Evolutionary conservation across 2,888 invertebrate genomes (phyloP), one percentile per base, ranked within the genome.

Genomic region (Meta bourneti): DNA sequence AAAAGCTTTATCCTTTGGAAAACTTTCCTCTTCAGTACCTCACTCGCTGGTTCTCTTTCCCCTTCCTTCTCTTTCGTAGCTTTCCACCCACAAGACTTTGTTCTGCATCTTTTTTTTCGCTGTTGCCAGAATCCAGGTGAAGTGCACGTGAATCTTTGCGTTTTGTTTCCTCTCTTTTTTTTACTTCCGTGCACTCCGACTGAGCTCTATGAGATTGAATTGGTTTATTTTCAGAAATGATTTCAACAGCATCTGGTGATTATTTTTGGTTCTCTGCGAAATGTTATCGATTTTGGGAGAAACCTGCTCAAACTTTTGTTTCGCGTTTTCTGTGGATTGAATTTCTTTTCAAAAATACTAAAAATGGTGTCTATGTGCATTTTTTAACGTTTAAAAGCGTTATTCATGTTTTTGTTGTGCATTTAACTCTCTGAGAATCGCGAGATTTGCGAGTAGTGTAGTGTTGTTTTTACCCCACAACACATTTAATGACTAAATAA

Each of bases 91-190:
- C 72, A 74, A 8, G 52, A 74, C 54, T 61, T 34, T 84, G 61
- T 9, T 84, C n/a, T 78, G 6, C 34, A 52, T 52, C 51, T 78
- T 52, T 52, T 78, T 52, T 7, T 13, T 78, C n/a, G 34, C 49
- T 52, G 6, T 34, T 54, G 54, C n/a, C 11, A 52, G 82, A 71
- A 71, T 72, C 49, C 84, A 75, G 84, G 84, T 84, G 72, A 84
- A 72, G 20, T 61, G n/a, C 74, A 61, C 74, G 74, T 84, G 78
- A 51, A 49, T 19, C 52, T 78, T 78, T 61, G 34, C 75, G 61
- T 61, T 84, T 84, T 84, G 84, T 84, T 74, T 54, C 52, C 61
- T 74, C 34, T 9, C n/a, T 61, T 52, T 7, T 16, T 9, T 61
- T 61, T 7, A 9, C 11, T 52, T 52, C 7, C 20, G 7, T 51